Base-by-base conservation (phyloP, 2,797 vertebrate species). In the Pipistrellus nathusii region DNA sequence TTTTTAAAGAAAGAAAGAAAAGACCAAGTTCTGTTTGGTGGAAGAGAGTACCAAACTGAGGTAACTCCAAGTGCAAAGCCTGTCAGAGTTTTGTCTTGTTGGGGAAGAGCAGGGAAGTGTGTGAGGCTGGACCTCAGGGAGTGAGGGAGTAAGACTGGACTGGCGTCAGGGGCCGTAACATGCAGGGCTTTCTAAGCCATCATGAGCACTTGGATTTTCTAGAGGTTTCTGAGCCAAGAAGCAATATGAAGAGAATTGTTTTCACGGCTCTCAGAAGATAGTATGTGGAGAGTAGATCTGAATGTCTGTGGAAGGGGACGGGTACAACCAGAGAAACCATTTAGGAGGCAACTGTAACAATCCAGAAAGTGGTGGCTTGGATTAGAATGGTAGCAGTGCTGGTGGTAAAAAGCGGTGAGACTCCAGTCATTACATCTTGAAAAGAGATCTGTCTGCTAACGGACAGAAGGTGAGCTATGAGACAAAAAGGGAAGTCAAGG, bases 401-500 rank as follows among this genome's bases (percentile, higher is more conserved):
- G 9, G 12, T 8, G 23, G 64, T 15, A 57, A 69, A 51, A 75
- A 41, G 51, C 10, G 18, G 6, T 21, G 68, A 57, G 68, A 77
- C 6, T 77, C 69, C 35, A 68, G 62, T 38, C 38, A 38, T 23
- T 9, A 17, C 6, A 25, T 30, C 38, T 38, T 91, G 83, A 57
- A 90, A 88, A 51, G 38, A 76, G 53, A 88, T 38, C 13, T 17
- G 41, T 82, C 64, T 11, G n/a, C 68, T 44, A n/a, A 80, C 13
- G 32, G 53, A 59, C 46, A 46, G 18, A 76, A 76, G 66, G 68
- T 59, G 0, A 12, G 80, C 64, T 66, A 25, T 6, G 17, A 73
- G 41, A 30, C 1, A 77, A 44, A 85, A 46, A 44, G 23, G 46
- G 30, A 83, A 83, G 62, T 20, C 35, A 71, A 57, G 38, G 35